Evolutionary conservation across 2,888 invertebrate species (phyloP).

Genomic region (Philereme transversata): DNA sequence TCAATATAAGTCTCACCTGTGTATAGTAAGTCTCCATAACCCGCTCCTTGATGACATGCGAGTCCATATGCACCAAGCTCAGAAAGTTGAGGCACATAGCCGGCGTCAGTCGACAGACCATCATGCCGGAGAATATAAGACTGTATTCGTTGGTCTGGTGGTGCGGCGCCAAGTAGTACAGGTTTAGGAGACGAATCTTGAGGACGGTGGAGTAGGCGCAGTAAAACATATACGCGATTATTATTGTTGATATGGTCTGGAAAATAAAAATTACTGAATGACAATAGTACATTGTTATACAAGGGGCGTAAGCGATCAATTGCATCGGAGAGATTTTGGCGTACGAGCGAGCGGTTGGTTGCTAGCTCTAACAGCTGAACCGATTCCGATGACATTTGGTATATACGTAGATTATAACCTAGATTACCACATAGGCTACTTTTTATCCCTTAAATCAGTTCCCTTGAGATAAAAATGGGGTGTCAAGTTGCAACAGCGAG

Average conservation of each 20-base stretch:
- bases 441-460: too few relatives aligned
- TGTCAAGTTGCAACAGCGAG: too few relatives aligned
- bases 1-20: constrained; percentile 83
- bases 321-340: too few relatives aligned
- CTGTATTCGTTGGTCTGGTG: constrained; percentile 99
- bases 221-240: constrained; percentile 97
- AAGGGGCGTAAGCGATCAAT: too few relatives aligned
- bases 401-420: too few relatives aligned
- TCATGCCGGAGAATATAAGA: constrained; percentile 99
- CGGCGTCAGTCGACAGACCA: constrained; percentile 97
- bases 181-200: constrained; percentile 96
- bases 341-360: too few relatives aligned
- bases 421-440: too few relatives aligned
- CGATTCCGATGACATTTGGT: too few relatives aligned
- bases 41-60: constrained; percentile 92
- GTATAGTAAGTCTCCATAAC: constrained; percentile 97
- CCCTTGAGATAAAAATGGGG: too few relatives aligned
- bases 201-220: constrained; percentile 99
- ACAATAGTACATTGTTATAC: too few relatives aligned
- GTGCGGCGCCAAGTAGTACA: constrained; percentile 98
- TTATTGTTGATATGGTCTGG: constrained; percentile 94
- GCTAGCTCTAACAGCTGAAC: too few relatives aligned
- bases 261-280: constrained; percentile 26
- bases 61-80: constrained; percentile 98
- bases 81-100: constrained; percentile 99